Evolutionary conservation across 2,888 invertebrate species (phyloP).

Genomic region (Argyra leucocephala): DNA sequence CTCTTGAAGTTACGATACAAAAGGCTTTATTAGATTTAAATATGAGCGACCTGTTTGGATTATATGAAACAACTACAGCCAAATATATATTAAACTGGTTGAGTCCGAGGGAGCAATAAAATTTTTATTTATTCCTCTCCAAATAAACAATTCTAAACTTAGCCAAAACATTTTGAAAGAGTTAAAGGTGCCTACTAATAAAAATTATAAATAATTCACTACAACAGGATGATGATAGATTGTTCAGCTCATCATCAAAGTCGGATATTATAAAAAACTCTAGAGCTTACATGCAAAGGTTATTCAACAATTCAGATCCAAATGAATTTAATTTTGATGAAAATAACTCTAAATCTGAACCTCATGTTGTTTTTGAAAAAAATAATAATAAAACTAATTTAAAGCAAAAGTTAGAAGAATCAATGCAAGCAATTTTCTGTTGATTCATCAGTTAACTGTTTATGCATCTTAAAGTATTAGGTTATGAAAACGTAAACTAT

Average conservation of each 20-base stretch:
- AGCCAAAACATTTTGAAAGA: not conserved
- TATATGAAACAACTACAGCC: not conserved
- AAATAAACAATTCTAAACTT: not conserved
- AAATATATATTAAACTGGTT: not conserved
- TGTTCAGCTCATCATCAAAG: not conserved
- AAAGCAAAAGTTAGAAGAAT: not conserved
- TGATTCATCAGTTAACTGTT: too few species aligned
- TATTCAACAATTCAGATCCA: too few species aligned
- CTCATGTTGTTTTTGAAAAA: not conserved
- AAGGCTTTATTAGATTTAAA: not conserved
- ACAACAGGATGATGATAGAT: not conserved
- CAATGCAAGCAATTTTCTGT: not conserved
- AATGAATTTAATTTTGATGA: not conserved
- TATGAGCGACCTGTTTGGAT: not conserved
- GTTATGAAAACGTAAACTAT: too few species aligned
- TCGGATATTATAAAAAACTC: not conserved
- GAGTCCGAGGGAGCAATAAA: slow-evolving; percentile 7
- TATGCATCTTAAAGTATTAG: too few species aligned
- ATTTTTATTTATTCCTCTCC: slow-evolving; percentile 7
- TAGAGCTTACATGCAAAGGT: not conserved
- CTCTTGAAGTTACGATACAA: not conserved
- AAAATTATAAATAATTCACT: not conserved
- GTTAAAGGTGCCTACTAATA: not conserved
- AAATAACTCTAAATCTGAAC: not conserved
- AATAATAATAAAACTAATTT: too few species aligned